Conservation (phyloP, 2,113 vertebrate genomes). For the Ophthalmotilapia sp. region DNA sequence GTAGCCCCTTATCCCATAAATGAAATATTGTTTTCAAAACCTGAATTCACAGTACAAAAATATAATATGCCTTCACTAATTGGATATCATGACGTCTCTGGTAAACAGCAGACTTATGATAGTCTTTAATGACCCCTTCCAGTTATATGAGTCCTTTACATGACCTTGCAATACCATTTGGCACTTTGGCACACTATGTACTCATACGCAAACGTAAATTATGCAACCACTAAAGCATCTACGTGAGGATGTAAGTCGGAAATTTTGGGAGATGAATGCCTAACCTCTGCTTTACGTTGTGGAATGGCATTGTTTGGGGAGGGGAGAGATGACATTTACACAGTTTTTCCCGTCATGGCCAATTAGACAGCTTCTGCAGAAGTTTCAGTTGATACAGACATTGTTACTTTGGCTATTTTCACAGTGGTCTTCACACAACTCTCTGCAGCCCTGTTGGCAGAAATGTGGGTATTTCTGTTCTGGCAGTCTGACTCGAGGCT, state of each 20-base stretch:
- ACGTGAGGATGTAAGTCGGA: slow-evolving; percentile 32
- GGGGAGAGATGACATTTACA: slow-evolving; percentile 36
- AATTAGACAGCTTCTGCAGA: slow-evolving; percentile 92
- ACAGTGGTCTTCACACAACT: slow-evolving; percentile 99
- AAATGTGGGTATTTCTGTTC: slow-evolving; percentile 85
- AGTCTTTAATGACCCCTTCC: slow-evolving; percentile 26
- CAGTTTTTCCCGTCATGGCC: background rate
- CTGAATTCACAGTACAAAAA: slow-evolving; percentile 78
- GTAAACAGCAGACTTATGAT: slow-evolving; percentile 51
- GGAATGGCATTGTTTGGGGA: slow-evolving; percentile 13
- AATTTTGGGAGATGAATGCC: slow-evolving; percentile 5
- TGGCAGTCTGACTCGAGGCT: slow-evolving; percentile 97
- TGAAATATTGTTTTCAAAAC: slow-evolving; percentile 71
- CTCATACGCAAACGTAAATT: slow-evolving; percentile 39
- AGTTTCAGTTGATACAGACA: slow-evolving; percentile 98
- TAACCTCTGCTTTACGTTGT: slow-evolving; percentile 15
- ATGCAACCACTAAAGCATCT: slow-evolving; percentile 42
- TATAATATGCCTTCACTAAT: slow-evolving; percentile 70
- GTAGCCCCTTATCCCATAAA: slow-evolving; percentile 79
- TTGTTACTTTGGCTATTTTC: slow-evolving; percentile 99
- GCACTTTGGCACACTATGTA: slow-evolving; percentile 69
- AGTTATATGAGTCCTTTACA: slow-evolving; percentile 30
- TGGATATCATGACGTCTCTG: slow-evolving; percentile 52
- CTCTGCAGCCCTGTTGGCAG: slow-evolving; percentile 89
- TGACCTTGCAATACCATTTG: slow-evolving; percentile 55